A percentile compares a stretch with the other conserved stretches of the same genome.
These are phyloP conservation scores for Mystacornis crossleyi DNA, from an alignment of 2,113 vertebrate genomes.

Conservation along the genomic window DNA sequence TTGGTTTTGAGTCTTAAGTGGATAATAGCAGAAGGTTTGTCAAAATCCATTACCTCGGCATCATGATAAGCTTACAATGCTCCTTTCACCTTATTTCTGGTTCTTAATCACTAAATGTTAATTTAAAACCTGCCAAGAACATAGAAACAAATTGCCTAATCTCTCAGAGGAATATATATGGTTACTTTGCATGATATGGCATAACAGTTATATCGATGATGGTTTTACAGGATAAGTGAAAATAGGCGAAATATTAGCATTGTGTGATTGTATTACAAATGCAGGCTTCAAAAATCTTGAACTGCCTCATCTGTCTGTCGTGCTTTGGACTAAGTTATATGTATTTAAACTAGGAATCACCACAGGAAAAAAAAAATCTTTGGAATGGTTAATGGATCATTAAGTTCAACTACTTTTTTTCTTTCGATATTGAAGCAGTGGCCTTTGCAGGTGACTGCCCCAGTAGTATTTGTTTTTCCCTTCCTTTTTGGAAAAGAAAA, in stretches of 20 bases:
- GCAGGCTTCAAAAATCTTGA: neutral
- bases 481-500: neutral
- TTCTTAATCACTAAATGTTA: neutral
- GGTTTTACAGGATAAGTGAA: neutral
- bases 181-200: neutral
- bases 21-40: neutral
- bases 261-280: neutral
- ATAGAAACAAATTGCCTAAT: neutral
- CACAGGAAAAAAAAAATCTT: neutral
- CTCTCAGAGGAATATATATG: neutral
- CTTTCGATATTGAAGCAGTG: neutral
- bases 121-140: neutral
- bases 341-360: neutral
- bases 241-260: neutral
- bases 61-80: neutral
- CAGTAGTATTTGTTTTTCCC: neutral
- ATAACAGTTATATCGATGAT: neutral
- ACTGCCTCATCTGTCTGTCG: neutral
- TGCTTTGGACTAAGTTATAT: neutral
- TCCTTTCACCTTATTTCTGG: neutral
- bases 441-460: neutral
- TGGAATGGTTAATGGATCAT: neutral
- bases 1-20: neutral
- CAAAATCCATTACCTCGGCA: neutral
- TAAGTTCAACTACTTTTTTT: neutral